Evolutionary conservation across 2,113 vertebrate genomes (phyloP).

Genomic region (Apodemus speciosus): DNA sequence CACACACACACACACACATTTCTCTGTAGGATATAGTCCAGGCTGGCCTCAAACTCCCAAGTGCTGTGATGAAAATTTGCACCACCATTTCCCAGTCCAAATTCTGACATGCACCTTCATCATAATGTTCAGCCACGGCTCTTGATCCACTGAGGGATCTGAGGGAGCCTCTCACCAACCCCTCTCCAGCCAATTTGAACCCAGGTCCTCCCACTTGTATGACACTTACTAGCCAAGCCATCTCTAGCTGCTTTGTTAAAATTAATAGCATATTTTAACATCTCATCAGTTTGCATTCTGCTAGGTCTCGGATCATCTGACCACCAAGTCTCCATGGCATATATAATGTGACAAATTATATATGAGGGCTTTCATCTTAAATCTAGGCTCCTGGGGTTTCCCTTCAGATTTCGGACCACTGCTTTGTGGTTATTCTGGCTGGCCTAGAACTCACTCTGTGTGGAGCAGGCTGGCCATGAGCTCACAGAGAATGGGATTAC

Average conservation of each 20-base stretch:
- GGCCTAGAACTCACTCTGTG: not conserved
- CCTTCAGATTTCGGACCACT: no score
- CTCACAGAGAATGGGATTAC: not conserved
- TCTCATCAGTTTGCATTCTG: not conserved
- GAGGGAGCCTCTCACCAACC: not conserved
- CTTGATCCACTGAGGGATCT: accelerated
- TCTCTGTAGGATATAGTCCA: no score
- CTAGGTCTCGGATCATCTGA: not conserved
- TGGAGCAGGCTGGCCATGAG: not conserved
- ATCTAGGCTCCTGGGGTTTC: not conserved
- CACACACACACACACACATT: no score
- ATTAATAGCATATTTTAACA: not conserved
- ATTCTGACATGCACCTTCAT: not conserved
- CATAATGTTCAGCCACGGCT: not conserved
- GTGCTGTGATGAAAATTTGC: no score
- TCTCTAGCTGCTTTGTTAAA: not conserved
- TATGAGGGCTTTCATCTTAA: not conserved
- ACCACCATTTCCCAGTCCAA: not conserved
- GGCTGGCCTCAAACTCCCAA: not conserved
- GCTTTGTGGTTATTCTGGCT: not conserved
- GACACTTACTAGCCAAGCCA: not conserved
- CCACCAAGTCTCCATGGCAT: not conserved
- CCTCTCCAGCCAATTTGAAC: not conserved
- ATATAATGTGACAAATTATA: not conserved
- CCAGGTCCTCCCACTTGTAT: not conserved